These are phyloP conservation scores for Drosophila parvula DNA, from an alignment of 1,140 invertebrate genomes.

Conservation along the genomic window DNA sequence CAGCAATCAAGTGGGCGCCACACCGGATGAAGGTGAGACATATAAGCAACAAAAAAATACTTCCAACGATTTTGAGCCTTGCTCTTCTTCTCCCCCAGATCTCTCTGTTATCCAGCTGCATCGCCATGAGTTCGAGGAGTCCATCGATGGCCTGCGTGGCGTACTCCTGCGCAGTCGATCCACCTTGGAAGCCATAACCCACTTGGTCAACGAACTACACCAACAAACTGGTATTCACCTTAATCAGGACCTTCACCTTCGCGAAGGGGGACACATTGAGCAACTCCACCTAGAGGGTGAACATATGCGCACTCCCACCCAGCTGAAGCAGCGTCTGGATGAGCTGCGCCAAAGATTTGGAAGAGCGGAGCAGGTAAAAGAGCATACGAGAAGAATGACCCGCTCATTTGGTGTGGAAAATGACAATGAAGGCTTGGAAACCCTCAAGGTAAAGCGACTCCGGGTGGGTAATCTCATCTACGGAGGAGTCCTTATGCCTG, in stretches of 20 bases:
- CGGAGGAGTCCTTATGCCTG: slow-evolving; percentile 57
- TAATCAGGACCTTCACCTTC: slow-evolving; percentile 35
- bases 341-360: slow-evolving; percentile 37
- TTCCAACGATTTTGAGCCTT: not conserved
- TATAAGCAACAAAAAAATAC: not conserved
- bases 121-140: slow-evolving; percentile 69
- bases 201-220: not conserved
- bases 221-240: not conserved
- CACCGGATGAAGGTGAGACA: slow-evolving; percentile 48
- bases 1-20: slow-evolving; percentile 27
- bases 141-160: slow-evolving; percentile 58
- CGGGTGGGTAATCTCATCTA: slow-evolving; percentile 71
- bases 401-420: slow-evolving; percentile 61
- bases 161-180: slow-evolving; percentile 55
- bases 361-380: not conserved
- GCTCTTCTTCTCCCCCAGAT: slow-evolving; percentile 25
- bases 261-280: slow-evolving; percentile 23
- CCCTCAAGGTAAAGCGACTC: slow-evolving; percentile 47
- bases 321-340: slow-evolving; percentile 52
- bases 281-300: slow-evolving; percentile 41
- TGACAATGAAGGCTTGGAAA: slow-evolving; percentile 13
- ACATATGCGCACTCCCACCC: slow-evolving; percentile 57
- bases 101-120: slow-evolving; percentile 61
- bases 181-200: slow-evolving; percentile 35
- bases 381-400: slow-evolving; percentile 5